A percentile compares a stretch with the other conserved stretches of the same genome.
These are phyloP conservation scores for Latrodectus elegans DNA, from an alignment of 2,888 invertebrate genomes.

Conservation along the genomic window DNA sequence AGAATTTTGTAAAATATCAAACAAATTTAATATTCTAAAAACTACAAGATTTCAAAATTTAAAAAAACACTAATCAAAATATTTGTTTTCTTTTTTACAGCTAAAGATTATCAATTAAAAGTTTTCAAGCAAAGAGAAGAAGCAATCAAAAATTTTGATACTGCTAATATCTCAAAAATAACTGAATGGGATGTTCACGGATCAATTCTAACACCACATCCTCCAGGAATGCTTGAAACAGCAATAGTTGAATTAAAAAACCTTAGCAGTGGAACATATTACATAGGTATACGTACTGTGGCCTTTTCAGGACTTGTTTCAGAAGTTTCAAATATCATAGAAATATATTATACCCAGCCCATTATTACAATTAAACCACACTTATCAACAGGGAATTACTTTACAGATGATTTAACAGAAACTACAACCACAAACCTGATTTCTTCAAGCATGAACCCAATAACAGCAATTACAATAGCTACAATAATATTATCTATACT, in stretches of 20 bases:
- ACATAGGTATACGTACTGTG: conserved; percentile 30
- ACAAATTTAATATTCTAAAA: neutral
- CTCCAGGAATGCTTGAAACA: conserved; percentile 32
- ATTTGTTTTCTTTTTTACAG: conserved; percentile 30
- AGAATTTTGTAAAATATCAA: no score
- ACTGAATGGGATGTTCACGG: conserved; percentile 47
- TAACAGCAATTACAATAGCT: conserved; percentile 13
- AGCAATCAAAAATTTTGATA: conserved; percentile 35
- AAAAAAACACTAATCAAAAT: no score
- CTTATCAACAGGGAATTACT: neutral
- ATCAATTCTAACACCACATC: conserved; percentile 12
- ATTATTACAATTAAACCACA: neutral
- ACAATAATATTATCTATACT: conserved; percentile 39
- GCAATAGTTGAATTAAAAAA: conserved; percentile 41
- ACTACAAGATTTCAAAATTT: neutral
- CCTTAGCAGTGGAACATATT: conserved; percentile 38
- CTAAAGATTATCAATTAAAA: conserved; percentile 45
- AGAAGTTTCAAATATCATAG: conserved; percentile 50
- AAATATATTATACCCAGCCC: conserved; percentile 14
- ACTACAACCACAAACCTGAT: neutral
- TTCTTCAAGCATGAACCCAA: neutral
- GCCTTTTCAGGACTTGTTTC: neutral
- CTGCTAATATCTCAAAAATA: conserved; percentile 2
- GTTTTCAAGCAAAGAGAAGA: conserved; percentile 25
- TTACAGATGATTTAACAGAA: neutral